Base-by-base conservation (phyloP, 1,140 invertebrate genomes). In the Temnothorax curvispinosus region DNA sequence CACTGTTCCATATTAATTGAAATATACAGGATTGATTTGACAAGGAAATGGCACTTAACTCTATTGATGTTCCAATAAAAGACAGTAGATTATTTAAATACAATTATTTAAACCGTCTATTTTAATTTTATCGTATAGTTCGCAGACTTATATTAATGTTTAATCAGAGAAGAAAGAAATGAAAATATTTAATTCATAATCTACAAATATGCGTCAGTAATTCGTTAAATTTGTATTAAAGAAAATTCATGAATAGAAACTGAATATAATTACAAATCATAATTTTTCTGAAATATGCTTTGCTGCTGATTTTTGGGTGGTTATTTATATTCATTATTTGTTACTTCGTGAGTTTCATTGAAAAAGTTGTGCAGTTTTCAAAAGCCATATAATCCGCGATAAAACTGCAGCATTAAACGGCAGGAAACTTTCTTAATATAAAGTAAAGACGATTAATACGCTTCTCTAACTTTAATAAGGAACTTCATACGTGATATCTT, bases 401-500 rank as follows among this genome's bases (percentile, higher is more conserved):
- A 80, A 65, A 80, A 58, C 44, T 62, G 32, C 44, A 50, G 18
- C 32, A 80, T 80, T 80, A 65, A 64, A 80, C 60, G 2, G 4
- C 21, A 58, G 35, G 41, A 27, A 80, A 80, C 76, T 80, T 80
- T 80, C 76, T 80, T 80, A 80, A 80, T 78, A 78, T 78, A 78
- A 77, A 47, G 76, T 64, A 38, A 65, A 44, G 60, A 65, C 56
- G 47, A 80, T 80, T 65, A 80, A 80, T 65, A 18, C 32, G 44
- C 27, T 47, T 38, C 76, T 80, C n/a, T 62, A 27, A 64, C 44
- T 65, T 80, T 65, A 80, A 80, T 80, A 64, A 80, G 32, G 32
- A 78, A 80, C 76, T 65, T 80, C 76, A 65, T 35, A 38, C n/a
- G 0, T 65, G 47, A 60, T 47, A 58, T 27, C 13, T 60, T 27